A percentile compares a stretch with the other conserved stretches of the same genome.
Evolutionary conservation across 2,888 invertebrate genomes (phyloP).

Genomic region (Amphipoea oculea): DNA sequence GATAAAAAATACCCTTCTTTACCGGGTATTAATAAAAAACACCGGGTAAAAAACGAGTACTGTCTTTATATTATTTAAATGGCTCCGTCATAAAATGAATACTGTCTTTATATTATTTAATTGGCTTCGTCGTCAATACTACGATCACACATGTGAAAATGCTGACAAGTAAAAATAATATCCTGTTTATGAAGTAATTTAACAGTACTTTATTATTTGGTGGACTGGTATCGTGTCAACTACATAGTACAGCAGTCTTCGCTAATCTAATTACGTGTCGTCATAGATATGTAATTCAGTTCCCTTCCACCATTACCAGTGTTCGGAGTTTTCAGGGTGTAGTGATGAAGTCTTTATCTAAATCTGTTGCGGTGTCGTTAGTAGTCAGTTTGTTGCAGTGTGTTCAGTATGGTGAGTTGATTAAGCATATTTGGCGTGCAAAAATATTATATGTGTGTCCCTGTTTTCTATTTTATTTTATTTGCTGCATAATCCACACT

Average conservation of each 20-base stretch:
- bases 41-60: too few relatives aligned
- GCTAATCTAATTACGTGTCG: conserved; percentile 59
- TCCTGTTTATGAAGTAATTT: background rate
- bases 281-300: conserved; percentile 61
- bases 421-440: background rate
- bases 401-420: conserved; percentile 59
- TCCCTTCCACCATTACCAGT: conserved; percentile 10
- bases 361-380: conserved; percentile 19
- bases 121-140: too few relatives aligned
- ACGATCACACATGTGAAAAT: too few relatives aligned
- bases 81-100: too few relatives aligned
- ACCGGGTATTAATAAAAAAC: too few relatives aligned
- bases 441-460: background rate
- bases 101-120: too few relatives aligned
- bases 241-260: conserved; percentile 34
- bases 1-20: too few relatives aligned
- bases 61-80: too few relatives aligned
- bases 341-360: conserved; percentile 50
- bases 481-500: background rate
- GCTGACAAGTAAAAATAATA: too few relatives aligned
- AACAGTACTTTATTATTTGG: background rate
- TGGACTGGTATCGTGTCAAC: background rate
- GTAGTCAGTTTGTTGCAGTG: conserved; percentile 37
- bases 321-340: conserved; percentile 34
- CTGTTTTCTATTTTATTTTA: background rate